Base-by-base conservation (phyloP, 1,140 invertebrate species). In the Atopsyche davidsoni region DNA sequence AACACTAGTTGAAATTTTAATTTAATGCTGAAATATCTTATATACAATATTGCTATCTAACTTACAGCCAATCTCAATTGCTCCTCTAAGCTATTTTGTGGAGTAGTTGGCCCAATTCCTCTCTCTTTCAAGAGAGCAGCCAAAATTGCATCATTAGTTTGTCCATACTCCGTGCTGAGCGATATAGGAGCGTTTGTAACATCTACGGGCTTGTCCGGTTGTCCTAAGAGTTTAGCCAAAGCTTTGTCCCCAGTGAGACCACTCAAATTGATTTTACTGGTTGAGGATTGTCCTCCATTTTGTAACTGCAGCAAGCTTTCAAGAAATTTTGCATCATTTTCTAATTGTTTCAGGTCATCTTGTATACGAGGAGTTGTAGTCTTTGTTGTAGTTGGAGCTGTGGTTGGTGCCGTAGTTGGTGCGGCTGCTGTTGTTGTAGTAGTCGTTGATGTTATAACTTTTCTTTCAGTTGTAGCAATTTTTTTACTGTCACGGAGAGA, bases 111-210 rank as follows among this genome's bases (percentile, higher is more conserved):
- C 56, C 78, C 79, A 58, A 84, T 80, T 13, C 81, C 81, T 62
- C 80, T 76, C 59, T 80, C 75, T 63, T 83, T 83, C 25, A 84
- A 64, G 45, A 83, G 60, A 2, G 79, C 75, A 4, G 81, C 81
- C n/a, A 84, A 65, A 19, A 83, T 64, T 19, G 80, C 81, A 36
- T 82, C 81, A 57, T 82, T 76, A 53, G 73, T 78, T 54, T 76
- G 73, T 17, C 77, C 77, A 55, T 72, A 79, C 57, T 74, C 72
- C 10, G 72, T 74, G 57, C 72, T 74, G 39, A 74, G 45, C 2
- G 67, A 66, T 16, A 68, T 58, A 39, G 72, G 68, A 46, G 66
- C 57, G 46, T 67, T 67, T 11, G 72, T 74, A 11, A 66, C 65
- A 54, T 66, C 62, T 6, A 60, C 46, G 14, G 64, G 61, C 43